phyloP scores from a whole-genome alignment of 2,797 vertebrate genomes.

The Helarctos malayanus region DNA sequence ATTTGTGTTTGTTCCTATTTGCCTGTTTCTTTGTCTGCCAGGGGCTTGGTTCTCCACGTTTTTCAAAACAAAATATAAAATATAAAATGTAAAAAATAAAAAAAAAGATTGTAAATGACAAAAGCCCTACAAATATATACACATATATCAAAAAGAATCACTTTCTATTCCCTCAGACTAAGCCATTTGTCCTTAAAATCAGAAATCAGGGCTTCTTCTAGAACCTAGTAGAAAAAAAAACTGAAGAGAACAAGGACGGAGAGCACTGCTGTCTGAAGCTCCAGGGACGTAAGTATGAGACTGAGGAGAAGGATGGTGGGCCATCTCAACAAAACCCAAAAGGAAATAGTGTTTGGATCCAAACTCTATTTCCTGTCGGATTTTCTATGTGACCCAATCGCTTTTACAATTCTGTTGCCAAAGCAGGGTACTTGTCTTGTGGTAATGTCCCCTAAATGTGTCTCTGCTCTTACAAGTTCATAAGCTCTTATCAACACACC shows the following conservation, averaged over 20 bases:
- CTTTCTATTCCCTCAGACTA: neutral
- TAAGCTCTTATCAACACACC: neutral
- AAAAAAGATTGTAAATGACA: neutral
- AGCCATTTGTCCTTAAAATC: neutral
- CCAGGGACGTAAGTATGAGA: neutral
- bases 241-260: neutral
- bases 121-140: neutral
- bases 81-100: conserved; percentile 14
- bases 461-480: neutral
- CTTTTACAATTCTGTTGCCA: neutral
- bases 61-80: conserved; percentile 49
- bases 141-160: neutral
- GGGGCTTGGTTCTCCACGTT: neutral
- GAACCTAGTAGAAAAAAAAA: neutral
- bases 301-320: neutral
- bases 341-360: neutral
- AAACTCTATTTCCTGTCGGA: neutral
- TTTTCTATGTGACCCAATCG: neutral
- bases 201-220: neutral
- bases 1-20: neutral
- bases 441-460: neutral
- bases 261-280: neutral
- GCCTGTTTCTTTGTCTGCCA: neutral
- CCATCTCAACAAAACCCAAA: neutral
- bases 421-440: neutral